These are phyloP conservation scores for Allobates femoralis DNA, from an alignment of 2,797 vertebrate species.

Conservation along the genomic window DNA sequence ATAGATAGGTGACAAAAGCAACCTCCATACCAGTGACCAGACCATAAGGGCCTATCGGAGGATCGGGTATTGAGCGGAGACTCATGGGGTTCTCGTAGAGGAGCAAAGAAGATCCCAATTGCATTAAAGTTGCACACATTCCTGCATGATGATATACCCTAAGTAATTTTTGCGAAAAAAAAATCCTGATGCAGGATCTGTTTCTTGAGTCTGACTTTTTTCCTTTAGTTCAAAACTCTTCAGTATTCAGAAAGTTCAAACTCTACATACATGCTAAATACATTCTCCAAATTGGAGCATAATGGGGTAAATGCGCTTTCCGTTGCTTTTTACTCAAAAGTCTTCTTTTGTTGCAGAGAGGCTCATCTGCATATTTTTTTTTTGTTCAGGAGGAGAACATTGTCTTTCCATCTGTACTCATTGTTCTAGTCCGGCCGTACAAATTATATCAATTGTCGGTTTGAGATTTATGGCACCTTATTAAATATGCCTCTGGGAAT, in stretches of 20 bases:
- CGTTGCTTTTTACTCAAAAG: background rate
- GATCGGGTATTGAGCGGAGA: too few species aligned
- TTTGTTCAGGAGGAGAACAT: background rate
- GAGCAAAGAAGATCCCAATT: too few species aligned
- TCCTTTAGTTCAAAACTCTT: too few species aligned
- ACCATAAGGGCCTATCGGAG: too few species aligned
- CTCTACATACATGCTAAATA: background rate
- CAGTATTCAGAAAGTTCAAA: background rate
- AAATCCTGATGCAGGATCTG: too few species aligned
- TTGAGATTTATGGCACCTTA: constrained; percentile 8
- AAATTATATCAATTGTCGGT: background rate
- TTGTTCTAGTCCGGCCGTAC: background rate
- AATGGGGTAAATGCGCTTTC: background rate
- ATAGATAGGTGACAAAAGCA: too few species aligned
- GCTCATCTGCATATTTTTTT: background rate
- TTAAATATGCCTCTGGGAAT: background rate
- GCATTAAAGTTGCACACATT: too few species aligned
- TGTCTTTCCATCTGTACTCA: background rate
- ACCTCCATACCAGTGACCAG: too few species aligned
- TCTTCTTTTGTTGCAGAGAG: background rate
- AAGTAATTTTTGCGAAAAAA: too few species aligned
- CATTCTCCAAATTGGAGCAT: background rate
- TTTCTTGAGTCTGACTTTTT: too few species aligned
- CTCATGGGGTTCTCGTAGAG: too few species aligned
- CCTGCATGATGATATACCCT: too few species aligned